phyloP scores from a whole-genome alignment of 2,888 invertebrate genomes.

The Eledona agricola region DNA sequence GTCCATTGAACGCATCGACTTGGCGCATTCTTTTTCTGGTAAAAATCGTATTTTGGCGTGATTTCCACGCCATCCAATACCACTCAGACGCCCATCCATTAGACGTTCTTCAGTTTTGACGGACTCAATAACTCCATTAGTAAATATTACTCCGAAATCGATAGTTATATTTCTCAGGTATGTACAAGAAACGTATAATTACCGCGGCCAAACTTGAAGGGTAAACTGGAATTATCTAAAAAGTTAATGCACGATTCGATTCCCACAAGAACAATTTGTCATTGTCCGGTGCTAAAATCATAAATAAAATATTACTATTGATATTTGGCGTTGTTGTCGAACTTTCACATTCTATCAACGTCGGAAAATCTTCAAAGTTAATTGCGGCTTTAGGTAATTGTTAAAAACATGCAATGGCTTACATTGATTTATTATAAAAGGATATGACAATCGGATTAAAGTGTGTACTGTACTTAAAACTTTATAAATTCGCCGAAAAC shows the following conservation, averaged over 20 bases:
- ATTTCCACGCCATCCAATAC: constrained; percentile 46
- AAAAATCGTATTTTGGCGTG: constrained; percentile 46
- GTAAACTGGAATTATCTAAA: constrained; percentile 2
- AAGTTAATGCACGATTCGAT: constrained; percentile 7
- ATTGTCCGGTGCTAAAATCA: constrained; percentile 18
- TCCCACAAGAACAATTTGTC: constrained; percentile 20
- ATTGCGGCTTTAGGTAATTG: no score
- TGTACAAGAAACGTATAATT: constrained; percentile 17
- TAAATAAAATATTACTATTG: constrained; percentile 16
- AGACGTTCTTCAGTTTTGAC: constrained; percentile 42
- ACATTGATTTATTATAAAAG: no score
- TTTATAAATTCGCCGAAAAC: no score
- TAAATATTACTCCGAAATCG: constrained; percentile 40
- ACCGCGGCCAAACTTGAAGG: not conserved
- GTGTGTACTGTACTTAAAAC: no score
- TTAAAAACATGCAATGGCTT: no score
- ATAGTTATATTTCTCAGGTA: constrained; percentile 29
- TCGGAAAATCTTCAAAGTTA: constrained; percentile 18
- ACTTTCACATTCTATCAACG: constrained; percentile 10
- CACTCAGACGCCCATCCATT: constrained; percentile 45
- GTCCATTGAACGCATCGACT: no score
- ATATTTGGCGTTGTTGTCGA: constrained; percentile 10
- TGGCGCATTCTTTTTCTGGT: no score
- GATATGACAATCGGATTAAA: no score
- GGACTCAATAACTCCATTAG: constrained; percentile 44